Base-by-base conservation (phyloP, 2,888 invertebrate genomes). In the Ecliptopera silaceata region DNA sequence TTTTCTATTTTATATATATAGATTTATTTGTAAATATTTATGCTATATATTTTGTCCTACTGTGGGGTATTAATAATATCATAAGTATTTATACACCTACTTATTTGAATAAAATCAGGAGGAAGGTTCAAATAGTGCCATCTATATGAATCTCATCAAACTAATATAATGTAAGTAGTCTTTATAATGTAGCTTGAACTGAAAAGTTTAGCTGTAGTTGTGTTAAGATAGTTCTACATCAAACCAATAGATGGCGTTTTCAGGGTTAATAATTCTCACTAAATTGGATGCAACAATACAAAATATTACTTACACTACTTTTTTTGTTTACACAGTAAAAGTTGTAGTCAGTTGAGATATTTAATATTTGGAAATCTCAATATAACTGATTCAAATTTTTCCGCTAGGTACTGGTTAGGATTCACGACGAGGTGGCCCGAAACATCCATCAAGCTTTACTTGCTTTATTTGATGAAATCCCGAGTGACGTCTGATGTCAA, bases 371-470 rank as follows among this genome's bases (percentile, higher is more conserved):
- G n/a, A n/a, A n/a, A n/a, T n/a, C n/a, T n/a, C n/a, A n/a, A n/a
- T n/a, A n/a, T n/a, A n/a, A n/a, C n/a, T n/a, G n/a, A n/a, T n/a
- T n/a, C n/a, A n/a, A n/a, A n/a, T n/a, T n/a, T n/a, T n/a, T n/a
- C n/a, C n/a, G n/a, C n/a, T n/a, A n/a, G n/a, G n/a, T n/a, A 44
- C 45, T 62, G 58, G 59, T 77, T 72, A 63, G 42, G 38, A 78
- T 78, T 77, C 78, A 31, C 61, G 12, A 32, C 58, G 59, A 54
- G 58, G 42, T 48, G 58, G 67, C 60, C 58, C 54, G 49, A 61
- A 46, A 65, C 41, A 71, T 75, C 71, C 60, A 60, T 74, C 72
- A 70, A 59, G 64, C 68, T 74, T 74, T 74, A 61, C 58, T 60
- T 59, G 47, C 32, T 52, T 50, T 45, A 34, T 51, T 57, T 57